Conservation (phyloP, 2,888 invertebrate genomes). For the Syrista parreyssii region DNA sequence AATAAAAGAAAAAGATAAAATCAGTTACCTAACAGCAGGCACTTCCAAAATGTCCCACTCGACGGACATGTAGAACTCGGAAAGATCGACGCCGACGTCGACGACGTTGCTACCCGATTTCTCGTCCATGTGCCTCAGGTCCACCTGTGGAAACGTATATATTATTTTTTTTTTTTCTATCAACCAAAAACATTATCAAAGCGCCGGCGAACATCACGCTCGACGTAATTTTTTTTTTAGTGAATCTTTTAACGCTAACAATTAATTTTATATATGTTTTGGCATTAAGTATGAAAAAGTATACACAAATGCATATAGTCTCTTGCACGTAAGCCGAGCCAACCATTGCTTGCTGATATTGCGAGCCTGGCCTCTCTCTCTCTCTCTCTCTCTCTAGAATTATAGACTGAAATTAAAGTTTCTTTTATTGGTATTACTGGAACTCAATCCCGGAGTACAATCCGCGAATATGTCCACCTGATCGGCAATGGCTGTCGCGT, state of each 20-base stretch:
- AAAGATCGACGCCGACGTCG: slow-evolving; percentile 94
- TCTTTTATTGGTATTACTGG: not conserved
- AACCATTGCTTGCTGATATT: not conserved
- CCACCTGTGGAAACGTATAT: slow-evolving; percentile 74
- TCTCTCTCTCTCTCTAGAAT: not conserved
- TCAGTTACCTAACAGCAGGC: slow-evolving; percentile 85
- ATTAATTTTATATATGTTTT: not conserved
- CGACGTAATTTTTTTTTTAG: not conserved
- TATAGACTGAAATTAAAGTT: not conserved
- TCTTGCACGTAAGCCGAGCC: not conserved
- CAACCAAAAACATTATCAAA: not conserved
- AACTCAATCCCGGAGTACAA: not conserved
- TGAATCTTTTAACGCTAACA: not conserved
- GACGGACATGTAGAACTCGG: slow-evolving; percentile 98
- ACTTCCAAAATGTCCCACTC: slow-evolving; percentile 99
- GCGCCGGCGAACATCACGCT: not conserved
- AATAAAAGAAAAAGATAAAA: slow-evolving; percentile 4
- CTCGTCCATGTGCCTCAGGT: slow-evolving; percentile 92
- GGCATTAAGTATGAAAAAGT: not conserved
- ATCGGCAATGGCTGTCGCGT: not conserved
- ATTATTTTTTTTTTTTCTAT: not conserved
- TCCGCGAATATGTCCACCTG: not conserved
- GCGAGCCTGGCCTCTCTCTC: slow-evolving; percentile 5
- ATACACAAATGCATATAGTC: not conserved
- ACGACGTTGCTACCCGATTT: slow-evolving; percentile 89